Evolutionary conservation across 2,888 invertebrate genomes (phyloP), one percentile per base, ranked within the genome.

Genomic region (Ochlodes sylvanus): DNA sequence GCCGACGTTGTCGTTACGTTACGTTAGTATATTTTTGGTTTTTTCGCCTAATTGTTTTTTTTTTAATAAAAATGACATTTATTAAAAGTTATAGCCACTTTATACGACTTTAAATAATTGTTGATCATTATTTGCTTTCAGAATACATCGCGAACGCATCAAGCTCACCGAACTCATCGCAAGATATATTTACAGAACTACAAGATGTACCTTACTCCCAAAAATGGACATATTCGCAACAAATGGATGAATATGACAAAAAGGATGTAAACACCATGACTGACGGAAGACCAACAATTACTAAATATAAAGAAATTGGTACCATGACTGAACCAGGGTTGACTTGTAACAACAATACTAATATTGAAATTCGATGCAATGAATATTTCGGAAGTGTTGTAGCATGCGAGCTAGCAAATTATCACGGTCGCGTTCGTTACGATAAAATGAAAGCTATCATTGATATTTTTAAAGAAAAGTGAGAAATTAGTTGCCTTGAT

Each of bases 381-480:
- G 60, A 47, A 27, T 60, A 44, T 60, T 60, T 60, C 27, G 60
- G 60, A 60, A 60, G 60, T 21, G 47, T 60, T 60, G 44, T 60
- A 44, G 60, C 60, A 21, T 60, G 44, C 44, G 44, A 60, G 21
- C 41, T 60, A 60, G 60, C 60, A 38, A 44, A 60, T 58, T 58
- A 58, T 58, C 41, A 42, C 41, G 58, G 58, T 58, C 38, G 21
- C 14, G 58, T 42, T 34, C 58, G 58, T 41, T 58, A 57, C 34
- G 50, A 50, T 50, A 50, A 50, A 50, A 50, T 50, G 50, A 50
- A 50, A 50, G 50, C 50, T 50, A 50, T 50, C 50, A 50, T 50
- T 50, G 50, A 17, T 50, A 50, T 50, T 50, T 34, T 34, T 34
- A 34, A 34, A 34, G 34, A 34, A 34, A 42, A 42, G 42, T 42